Base-by-base conservation (phyloP, 2,797 vertebrate species). In the Lacerta bilineata region DNA sequence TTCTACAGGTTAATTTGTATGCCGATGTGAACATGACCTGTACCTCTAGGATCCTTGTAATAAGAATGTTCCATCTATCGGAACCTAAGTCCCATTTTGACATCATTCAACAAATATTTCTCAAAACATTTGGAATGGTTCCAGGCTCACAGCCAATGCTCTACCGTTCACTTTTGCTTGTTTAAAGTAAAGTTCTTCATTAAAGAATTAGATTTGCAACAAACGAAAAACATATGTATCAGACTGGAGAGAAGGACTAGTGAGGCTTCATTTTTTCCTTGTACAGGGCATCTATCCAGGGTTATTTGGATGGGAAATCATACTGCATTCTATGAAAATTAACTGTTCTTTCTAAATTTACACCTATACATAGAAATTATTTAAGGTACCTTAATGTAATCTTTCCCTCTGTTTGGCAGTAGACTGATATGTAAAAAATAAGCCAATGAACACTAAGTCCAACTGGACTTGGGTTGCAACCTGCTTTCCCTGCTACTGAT, bases 1-100 rank as follows among this genome's bases (percentile, higher is more conserved):
- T 66, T 18, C 29, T 68, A 84, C 41, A 79, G 36, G 43, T 61
- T 85, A 91, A 55, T 61, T 68, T 79, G 80, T 78, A 33, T 87
- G 39, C 69, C 55, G 78, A 1, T 41, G 50, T 69, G 76, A 64
- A 66, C 13, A 46, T 25, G 83, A 55, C 23, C 0, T 6, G n/a
- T 90, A 59, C 1, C 20, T 39, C 33, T 55, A 71, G 0, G 0
- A 7, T 68, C 10, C 2, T 20, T 84, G 39, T 41, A 84, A 86
- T 33, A 88, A 80, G 10, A 84, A 72, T 50, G 43, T 68, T 29
- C 29, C 64, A 36, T 33, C 69, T 50, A 46, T 29, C 61, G 64
- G 50, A 27, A 55, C 25, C 8, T 41, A 78, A 27, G 39, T 61
- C 68, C 13, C 41, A 83, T 80, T 83, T 84, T 36, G n/a, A 11